Percentiles rank a stretch among this genome's conserved stretches.
Conservation (phyloP, 64 coral and sea anemone genomes). For the Cladopsammia gracilis region DNA sequence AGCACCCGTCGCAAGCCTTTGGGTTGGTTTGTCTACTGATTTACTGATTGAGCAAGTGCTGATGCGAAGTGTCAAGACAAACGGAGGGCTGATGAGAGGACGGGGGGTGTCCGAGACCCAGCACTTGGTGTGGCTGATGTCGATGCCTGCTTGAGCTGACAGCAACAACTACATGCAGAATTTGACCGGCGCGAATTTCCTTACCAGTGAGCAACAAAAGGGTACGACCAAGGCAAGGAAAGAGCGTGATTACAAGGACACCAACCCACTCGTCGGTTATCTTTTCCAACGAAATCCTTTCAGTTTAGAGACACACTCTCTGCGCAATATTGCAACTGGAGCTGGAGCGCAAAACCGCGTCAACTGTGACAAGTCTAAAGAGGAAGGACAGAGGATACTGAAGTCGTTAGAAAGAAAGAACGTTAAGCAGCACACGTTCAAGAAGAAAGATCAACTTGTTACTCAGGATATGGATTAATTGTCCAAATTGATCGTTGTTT, state of each 20-base stretch:
- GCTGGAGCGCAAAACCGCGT: too few relatives aligned
- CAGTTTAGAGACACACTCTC: background rate
- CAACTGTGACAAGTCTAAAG: conserved; percentile 31
- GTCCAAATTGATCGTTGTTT: too few relatives aligned
- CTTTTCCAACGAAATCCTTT: conserved; percentile 56
- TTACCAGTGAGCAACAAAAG: conserved; percentile 38
- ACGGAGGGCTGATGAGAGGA: conserved; percentile 51
- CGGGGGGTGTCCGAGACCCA: conserved; percentile 39
- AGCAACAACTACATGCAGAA: conserved; percentile 30
- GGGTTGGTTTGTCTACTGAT: too few relatives aligned
- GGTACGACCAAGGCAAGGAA: conserved; percentile 49
- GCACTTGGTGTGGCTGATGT: conserved; percentile 45
- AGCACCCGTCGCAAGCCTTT: conserved; percentile 6
- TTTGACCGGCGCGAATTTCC: conserved; percentile 14
- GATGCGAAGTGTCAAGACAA: conserved; percentile 63
- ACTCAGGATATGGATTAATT: too few relatives aligned
- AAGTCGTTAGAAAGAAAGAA: conserved; percentile 16
- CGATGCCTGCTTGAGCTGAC: conserved; percentile 34
- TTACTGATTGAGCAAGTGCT: too few relatives aligned
- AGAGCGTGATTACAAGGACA: conserved; percentile 46
- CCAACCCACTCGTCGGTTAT: conserved; percentile 18
- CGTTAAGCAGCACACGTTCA: conserved; percentile 6
- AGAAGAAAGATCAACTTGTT: conserved; percentile 22
- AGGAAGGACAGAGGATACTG: background rate
- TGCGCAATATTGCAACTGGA: conserved; percentile 8